These are phyloP conservation scores for Paratrypauchen microcephalus DNA, from an alignment of 2,797 vertebrate species.

Conservation along the genomic window DNA sequence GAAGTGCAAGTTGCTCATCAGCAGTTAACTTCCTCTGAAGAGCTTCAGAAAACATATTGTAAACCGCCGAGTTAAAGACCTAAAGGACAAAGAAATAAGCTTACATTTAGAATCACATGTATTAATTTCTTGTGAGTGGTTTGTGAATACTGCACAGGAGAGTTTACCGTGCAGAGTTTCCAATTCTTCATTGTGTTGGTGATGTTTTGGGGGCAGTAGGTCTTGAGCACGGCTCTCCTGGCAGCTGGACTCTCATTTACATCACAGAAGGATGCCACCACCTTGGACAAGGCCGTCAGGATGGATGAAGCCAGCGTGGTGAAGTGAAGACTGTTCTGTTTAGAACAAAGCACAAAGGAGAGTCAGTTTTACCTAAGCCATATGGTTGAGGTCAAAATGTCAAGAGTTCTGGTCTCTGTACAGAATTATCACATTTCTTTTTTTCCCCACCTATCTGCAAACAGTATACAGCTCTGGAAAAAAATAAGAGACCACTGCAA, in stretches of 20 bases:
- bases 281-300: constrained; percentile 78
- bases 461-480: no score
- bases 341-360: constrained; percentile 6
- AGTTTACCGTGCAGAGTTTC: constrained; percentile 78
- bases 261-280: constrained; percentile 79
- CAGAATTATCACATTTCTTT: not conserved
- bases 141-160: not conserved
- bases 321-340: constrained; percentile 87
- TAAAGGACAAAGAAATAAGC: constrained; percentile 39
- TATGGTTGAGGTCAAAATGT: not conserved
- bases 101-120: not conserved
- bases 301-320: constrained; percentile 78
- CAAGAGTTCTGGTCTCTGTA: not conserved
- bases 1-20: constrained; percentile 71
- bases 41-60: constrained; percentile 74
- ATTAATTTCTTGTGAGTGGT: not conserved
- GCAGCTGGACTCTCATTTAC: constrained; percentile 63
- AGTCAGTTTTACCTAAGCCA: not conserved
- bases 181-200: constrained; percentile 32
- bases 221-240: constrained; percentile 67
- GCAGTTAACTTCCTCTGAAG: constrained; percentile 64
- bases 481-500: no score
- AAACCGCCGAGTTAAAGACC: constrained; percentile 83
- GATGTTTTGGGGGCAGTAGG: constrained; percentile 67
- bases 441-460: not conserved